These are phyloP conservation scores for Podarcis siculus DNA, from an alignment of 2,797 vertebrate genomes.

Conservation along the genomic window DNA sequence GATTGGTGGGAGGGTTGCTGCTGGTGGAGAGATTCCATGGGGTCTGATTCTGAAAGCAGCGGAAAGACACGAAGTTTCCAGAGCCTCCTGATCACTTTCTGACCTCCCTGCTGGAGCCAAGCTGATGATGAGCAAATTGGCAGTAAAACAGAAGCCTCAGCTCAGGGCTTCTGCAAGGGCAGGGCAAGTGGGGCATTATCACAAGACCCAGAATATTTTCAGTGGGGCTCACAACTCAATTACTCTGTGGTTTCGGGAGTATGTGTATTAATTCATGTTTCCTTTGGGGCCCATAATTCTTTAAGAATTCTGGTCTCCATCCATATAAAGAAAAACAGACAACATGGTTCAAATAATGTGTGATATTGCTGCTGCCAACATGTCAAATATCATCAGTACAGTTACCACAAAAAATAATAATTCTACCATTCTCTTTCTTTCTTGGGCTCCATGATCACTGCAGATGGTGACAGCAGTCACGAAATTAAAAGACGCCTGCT, in stretches of 20 bases:
- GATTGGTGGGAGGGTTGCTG: background rate
- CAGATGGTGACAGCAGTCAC: too few relatives aligned
- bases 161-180: background rate
- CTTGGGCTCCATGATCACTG: too few relatives aligned
- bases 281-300: background rate
- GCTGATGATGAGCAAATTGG: background rate
- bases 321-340: background rate
- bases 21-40: background rate
- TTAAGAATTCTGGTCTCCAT: background rate
- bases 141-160: conserved; percentile 12
- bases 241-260: background rate
- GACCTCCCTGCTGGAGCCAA: conserved; percentile 5
- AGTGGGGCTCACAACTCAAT: background rate
- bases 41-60: conserved; percentile 9
- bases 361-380: background rate
- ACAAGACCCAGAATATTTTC: background rate
- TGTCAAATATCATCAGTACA: background rate
- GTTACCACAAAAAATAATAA: background rate
- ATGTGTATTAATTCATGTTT: background rate
- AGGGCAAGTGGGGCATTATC: too few relatives aligned
- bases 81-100: conserved; percentile 19
- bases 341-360: background rate
- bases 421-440: background rate
- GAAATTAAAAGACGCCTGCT: too few relatives aligned
- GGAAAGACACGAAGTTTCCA: conserved; percentile 24